These are phyloP conservation scores for Dasyprocta punctata DNA, from an alignment of 2,113 vertebrate species.

Conservation along the genomic window DNA sequence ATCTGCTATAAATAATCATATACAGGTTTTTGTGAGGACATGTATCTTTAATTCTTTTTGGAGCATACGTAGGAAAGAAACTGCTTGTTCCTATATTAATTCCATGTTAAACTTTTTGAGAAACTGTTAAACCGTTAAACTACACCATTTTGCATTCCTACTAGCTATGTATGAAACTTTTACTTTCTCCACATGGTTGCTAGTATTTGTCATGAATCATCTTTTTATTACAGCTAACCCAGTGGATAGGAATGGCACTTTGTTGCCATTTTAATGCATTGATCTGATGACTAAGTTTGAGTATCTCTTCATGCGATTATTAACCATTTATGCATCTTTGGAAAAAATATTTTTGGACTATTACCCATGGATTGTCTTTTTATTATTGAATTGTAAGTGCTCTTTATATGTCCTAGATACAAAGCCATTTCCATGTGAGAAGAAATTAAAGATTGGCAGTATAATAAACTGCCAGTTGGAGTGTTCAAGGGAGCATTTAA, in stretches of 20 bases:
- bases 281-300: neutral
- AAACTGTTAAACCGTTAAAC: neutral
- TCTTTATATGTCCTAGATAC: neutral
- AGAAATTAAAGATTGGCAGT: neutral
- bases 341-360: neutral
- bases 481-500: neutral
- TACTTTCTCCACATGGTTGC: neutral
- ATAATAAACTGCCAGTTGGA: neutral
- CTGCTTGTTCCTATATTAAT: neutral
- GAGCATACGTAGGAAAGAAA: neutral
- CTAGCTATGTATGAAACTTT: neutral
- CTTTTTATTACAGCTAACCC: neutral
- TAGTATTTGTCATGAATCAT: neutral
- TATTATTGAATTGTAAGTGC: neutral
- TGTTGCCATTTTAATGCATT: neutral
- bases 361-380: neutral
- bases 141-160: neutral
- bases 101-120: neutral
- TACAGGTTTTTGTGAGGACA: neutral
- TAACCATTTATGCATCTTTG: neutral
- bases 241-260: neutral
- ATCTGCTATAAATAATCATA: neutral
- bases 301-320: neutral
- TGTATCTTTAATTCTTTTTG: neutral
- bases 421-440: neutral